Percentiles rank a stretch among this genome's conserved stretches.
These are phyloP conservation scores for Helarctos malayanus DNA, from an alignment of 2,797 vertebrate species.

Conservation along the genomic window DNA sequence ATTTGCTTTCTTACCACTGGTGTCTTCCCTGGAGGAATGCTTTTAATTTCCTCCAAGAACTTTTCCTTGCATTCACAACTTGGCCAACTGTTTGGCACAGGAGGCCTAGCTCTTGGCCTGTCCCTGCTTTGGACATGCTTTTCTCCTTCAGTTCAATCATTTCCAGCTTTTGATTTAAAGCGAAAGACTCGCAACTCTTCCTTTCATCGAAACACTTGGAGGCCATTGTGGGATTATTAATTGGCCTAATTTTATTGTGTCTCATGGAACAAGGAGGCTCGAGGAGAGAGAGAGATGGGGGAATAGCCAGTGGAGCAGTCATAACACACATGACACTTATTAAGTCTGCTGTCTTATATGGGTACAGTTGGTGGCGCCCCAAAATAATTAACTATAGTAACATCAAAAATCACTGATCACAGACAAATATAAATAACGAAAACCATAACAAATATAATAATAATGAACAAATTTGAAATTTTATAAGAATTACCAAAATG, in stretches of 20 bases:
- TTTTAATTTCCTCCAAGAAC: background rate
- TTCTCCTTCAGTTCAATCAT: background rate
- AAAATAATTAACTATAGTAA: background rate
- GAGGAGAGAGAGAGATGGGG: background rate
- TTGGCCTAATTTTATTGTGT: background rate
- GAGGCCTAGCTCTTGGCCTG: background rate
- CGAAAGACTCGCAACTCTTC: background rate
- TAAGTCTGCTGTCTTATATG: background rate
- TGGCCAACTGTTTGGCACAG: background rate
- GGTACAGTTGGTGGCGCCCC: background rate
- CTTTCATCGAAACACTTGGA: background rate
- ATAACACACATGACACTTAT: background rate
- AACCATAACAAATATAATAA: background rate
- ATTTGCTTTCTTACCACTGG: background rate
- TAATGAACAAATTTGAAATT: background rate
- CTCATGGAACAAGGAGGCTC: background rate
- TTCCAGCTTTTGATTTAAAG: background rate
- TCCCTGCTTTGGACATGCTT: background rate
- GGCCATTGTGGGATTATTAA: background rate
- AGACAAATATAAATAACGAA: background rate
- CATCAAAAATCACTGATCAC: background rate
- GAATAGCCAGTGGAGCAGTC: background rate
- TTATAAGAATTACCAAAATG: background rate
- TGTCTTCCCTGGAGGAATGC: background rate
- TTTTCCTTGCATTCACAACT: background rate